Evolutionary conservation across 2,113 vertebrate species (phyloP).

Genomic region (Perca fluviatilis): DNA sequence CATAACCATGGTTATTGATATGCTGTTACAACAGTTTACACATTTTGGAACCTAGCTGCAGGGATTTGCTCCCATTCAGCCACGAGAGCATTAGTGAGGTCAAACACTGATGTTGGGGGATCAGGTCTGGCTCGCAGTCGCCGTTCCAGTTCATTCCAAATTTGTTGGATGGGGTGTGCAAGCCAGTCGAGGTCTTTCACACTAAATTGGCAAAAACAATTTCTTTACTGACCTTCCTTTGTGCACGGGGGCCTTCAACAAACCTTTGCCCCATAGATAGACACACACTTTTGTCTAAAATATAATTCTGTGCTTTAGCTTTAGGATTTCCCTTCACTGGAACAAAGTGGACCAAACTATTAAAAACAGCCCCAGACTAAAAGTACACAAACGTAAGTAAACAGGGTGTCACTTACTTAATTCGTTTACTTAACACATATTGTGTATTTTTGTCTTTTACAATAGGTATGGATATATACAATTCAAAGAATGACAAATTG

Average conservation of each 20-base stretch:
- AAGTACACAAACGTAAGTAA: neutral
- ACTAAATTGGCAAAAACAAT: neutral
- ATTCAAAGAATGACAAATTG: conserved; percentile 1
- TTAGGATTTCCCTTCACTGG: neutral
- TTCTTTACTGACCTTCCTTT: neutral
- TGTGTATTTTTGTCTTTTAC: neutral
- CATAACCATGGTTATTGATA: neutral
- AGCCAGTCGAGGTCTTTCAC: neutral
- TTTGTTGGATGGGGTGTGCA: neutral
- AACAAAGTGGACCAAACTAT: neutral
- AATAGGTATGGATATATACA: neutral
- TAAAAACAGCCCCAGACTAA: neutral
- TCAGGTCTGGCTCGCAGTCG: no score
- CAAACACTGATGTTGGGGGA: neutral
- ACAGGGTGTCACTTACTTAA: neutral
- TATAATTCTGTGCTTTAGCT: neutral
- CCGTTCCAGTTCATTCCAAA: neutral
- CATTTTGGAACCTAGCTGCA: neutral
- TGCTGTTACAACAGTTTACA: neutral
- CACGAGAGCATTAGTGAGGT: no score
- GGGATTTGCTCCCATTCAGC: conserved; percentile 1
- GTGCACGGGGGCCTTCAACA: neutral
- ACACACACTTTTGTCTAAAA: neutral
- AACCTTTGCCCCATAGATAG: neutral
- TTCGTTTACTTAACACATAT: neutral